Evolutionary conservation across 2,888 invertebrate species (phyloP), one percentile per base, ranked within the genome.

Genomic region (Seira sanloemensis): DNA sequence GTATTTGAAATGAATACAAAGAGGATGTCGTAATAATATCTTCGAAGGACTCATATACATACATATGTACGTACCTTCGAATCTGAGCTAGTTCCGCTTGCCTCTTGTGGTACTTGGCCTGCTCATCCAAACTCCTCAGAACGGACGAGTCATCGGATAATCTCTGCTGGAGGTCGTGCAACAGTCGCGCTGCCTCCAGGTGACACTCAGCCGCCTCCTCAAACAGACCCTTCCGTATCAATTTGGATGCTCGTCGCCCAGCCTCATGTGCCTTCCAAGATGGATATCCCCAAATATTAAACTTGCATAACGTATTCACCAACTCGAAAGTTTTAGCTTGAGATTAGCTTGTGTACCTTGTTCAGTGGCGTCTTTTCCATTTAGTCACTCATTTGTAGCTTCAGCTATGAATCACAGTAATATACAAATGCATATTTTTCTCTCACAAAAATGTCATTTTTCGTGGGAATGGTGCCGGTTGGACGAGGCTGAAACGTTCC

Each of bases 361-460:
- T 86, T 86, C 71, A 86, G 58, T 67, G 84, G 84, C 74, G 86
- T 84, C 62, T 77, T 86, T 87, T 88, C 88, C 86, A 88, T 88
- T 50, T 46, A 69, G 72, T 62, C 68, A 73, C 68, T 26, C n/a
- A n/a, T n/a, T n/a, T n/a, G n/a, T n/a, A n/a, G 16, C 50, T 18
- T 7, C 65, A 7, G n/a, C n/a, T n/a, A n/a, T n/a, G n/a, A n/a
- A n/a, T n/a, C n/a, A n/a, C n/a, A n/a, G n/a, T n/a, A n/a, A n/a
- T n/a, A n/a, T n/a, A n/a, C n/a, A n/a, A n/a, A n/a, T n/a, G n/a
- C n/a, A n/a, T n/a, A n/a, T n/a, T n/a, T n/a, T n/a, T n/a, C n/a
- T n/a, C n/a, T n/a, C n/a, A n/a, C n/a, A n/a, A n/a, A n/a, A n/a
- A n/a, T n/a, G n/a, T n/a, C n/a, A n/a, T n/a, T n/a, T n/a, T n/a